Conservation (phyloP, 2,888 invertebrate species). For the Meloe dianella region DNA sequence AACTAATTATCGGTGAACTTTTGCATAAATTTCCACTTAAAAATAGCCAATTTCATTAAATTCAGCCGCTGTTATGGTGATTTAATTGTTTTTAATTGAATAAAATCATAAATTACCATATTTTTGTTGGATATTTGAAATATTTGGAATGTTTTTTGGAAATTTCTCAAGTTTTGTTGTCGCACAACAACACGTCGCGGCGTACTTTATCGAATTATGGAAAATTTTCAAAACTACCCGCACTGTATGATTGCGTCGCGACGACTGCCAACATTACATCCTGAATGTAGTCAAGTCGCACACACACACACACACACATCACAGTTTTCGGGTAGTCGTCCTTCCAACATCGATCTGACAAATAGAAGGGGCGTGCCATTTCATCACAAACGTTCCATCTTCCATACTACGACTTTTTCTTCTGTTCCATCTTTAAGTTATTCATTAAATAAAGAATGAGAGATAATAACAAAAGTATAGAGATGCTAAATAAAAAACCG, state of each 20-base stretch:
- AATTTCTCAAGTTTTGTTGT: background rate
- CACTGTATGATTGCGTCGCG: conserved; percentile 35
- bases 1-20: background rate
- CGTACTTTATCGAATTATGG: conserved; percentile 18
- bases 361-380: conserved; percentile 34
- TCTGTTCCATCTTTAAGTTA: background rate
- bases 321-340: conserved; percentile 22
- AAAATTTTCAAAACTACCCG: conserved; percentile 9
- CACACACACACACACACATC: background rate
- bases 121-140: background rate
- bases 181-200: conserved; percentile 13
- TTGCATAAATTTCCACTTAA: too few relatives aligned
- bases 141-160: background rate
- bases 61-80: background rate
- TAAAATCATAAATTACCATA: background rate
- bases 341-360: conserved; percentile 41
- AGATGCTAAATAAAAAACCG: too few relatives aligned
- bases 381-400: conserved; percentile 18
- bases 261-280: conserved; percentile 38
- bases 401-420: background rate
- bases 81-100: too few relatives aligned
- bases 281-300: conserved; percentile 22
- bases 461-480: background rate
- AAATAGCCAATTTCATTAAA: background rate
- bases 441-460: background rate